These are phyloP conservation scores for Melanotaenia parkinsoni DNA, from an alignment of 2,797 vertebrate species.

Conservation along the genomic window DNA sequence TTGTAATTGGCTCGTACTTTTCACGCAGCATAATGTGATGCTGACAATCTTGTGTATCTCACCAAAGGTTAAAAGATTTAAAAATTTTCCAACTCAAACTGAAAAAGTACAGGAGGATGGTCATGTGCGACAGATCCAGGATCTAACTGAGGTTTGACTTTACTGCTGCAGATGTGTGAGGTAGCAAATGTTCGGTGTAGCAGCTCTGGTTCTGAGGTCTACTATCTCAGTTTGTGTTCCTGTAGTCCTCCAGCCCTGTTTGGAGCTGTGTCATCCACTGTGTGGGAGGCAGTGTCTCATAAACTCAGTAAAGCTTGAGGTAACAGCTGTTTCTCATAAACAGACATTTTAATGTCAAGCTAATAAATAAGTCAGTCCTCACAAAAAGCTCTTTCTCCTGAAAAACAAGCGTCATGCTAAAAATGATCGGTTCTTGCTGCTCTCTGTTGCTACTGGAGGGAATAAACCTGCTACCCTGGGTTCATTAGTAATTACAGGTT, in stretches of 20 bases:
- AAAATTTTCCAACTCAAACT: slow-evolving; percentile 5
- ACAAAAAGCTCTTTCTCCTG: neutral
- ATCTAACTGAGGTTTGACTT: slow-evolving; percentile 41
- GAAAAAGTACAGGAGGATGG: slow-evolving; percentile 38
- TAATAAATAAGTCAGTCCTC: neutral
- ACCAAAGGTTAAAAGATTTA: slow-evolving; percentile 27
- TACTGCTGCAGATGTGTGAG: slow-evolving; percentile 61
- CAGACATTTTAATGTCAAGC: neutral
- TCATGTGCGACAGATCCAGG: slow-evolving; percentile 52
- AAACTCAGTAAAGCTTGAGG: slow-evolving; percentile 22
- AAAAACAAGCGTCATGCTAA: neutral
- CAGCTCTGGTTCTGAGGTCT: slow-evolving; percentile 54
- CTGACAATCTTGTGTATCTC: slow-evolving; percentile 33
- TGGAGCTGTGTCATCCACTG: slow-evolving; percentile 35
- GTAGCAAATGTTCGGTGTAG: slow-evolving; percentile 56
- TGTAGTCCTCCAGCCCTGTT: slow-evolving; percentile 47
- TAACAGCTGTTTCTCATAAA: neutral
- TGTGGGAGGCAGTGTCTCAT: slow-evolving; percentile 24
- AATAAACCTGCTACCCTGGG: neutral
- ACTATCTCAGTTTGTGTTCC: slow-evolving; percentile 67
- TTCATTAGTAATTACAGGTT: neutral
- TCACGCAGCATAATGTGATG: slow-evolving; percentile 37
- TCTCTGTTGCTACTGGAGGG: slow-evolving; percentile 2
- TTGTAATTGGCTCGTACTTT: slow-evolving; percentile 32
- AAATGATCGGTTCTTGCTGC: slow-evolving; percentile 6